Base-by-base conservation (phyloP, 1,140 invertebrate genomes). In the Zaprionus tsacasi region DNA sequence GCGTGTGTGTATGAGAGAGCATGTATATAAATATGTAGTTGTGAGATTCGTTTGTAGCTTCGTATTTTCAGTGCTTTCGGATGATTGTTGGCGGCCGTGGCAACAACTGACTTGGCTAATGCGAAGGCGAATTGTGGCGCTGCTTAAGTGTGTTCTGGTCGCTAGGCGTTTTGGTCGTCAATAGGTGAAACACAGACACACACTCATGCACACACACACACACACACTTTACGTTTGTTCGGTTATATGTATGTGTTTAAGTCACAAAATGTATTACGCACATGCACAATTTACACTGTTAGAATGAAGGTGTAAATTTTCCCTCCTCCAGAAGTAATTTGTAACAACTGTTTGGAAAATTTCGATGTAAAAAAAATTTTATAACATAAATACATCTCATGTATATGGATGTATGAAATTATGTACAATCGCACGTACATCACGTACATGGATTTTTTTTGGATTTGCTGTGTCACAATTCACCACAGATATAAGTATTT, bases 61-160 rank as follows among this genome's bases (percentile, higher is more conserved):
- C 76, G 79, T 87, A 74, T 79, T 76, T 78, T 81, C 71, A 75
- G 76, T 85, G 72, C 72, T 76, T 78, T 86, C 82, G 83, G 72
- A 79, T 87, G 81, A 87, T 80, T 79, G 79, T 82, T 88, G 82
- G 80, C 82, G 82, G 82, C 83, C 76, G 77, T 76, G 73, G 77
- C 69, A 79, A 77, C 64, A 73, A 71, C 74, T 70, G 69, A 76
- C 76, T 73, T 79, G 82, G 80, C 80, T 86, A 86, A 82, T 66
- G 67, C 61, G 60, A 71, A 76, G 61, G 57, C 61, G 56, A 71
- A 66, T 61, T 72, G 74, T 67, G 40, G 74, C 63, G 35, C 38
- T 71, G 61, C 70, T 70, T 48, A 66, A 71, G 73, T 76, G 60
- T 76, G 73, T 71, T 71, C 73, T 76, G 72, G 72, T 71, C 68